These are phyloP conservation scores for Chlorodrepanis virens DNA, from an alignment of 2,113 vertebrate genomes.

Conservation along the genomic window DNA sequence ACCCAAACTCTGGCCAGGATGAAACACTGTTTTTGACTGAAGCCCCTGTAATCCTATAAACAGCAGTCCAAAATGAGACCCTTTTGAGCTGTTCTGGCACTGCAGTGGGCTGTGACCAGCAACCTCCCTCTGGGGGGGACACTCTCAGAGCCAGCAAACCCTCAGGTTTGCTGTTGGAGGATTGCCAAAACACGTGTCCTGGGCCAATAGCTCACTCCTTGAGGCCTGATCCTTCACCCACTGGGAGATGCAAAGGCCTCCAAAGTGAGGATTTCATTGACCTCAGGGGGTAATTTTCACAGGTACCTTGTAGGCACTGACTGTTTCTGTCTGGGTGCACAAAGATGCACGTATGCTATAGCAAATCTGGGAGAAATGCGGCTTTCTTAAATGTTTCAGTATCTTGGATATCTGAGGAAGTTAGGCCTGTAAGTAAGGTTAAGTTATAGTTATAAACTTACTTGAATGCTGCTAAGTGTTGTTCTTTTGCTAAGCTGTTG, in stretches of 20 bases:
- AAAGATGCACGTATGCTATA: background rate
- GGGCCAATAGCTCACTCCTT: background rate
- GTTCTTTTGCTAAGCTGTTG: background rate
- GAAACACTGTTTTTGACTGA: background rate
- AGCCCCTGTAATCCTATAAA: background rate
- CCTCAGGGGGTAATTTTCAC: background rate
- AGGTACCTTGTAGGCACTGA: background rate
- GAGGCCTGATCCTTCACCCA: rapidly evolving
- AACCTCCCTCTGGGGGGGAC: no score
- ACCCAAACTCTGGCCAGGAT: background rate
- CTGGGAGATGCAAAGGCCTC: background rate
- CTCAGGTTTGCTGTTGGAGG: background rate
- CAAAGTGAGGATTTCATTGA: background rate
- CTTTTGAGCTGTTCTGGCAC: background rate
- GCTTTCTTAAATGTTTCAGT: background rate
- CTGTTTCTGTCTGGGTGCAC: background rate
- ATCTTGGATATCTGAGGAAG: background rate
- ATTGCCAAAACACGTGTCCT: rapidly evolving
- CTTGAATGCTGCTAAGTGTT: background rate
- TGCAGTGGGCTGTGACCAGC: background rate
- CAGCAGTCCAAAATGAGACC: background rate
- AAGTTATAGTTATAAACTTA: background rate
- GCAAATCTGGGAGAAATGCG: background rate
- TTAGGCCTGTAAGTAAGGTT: background rate
- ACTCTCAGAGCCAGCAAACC: background rate